A percentile compares a stretch with the other conserved stretches of the same genome.
These are phyloP conservation scores for Caenorhabditis tropicalis DNA, from an alignment of 1,140 invertebrate genomes.

Conservation along the genomic window DNA sequence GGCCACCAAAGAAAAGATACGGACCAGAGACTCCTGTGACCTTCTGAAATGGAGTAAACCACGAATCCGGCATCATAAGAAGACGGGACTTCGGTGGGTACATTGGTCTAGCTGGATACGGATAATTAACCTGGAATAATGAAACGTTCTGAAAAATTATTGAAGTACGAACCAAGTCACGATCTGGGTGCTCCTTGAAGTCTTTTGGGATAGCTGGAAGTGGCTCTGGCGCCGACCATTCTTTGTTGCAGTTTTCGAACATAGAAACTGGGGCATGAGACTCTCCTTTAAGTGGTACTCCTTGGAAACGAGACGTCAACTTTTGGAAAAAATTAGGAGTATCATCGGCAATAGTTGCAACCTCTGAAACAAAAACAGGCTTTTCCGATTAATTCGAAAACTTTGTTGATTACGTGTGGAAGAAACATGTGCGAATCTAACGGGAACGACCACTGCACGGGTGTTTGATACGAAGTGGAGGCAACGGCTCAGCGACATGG, in stretches of 20 bases:
- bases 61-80: constrained; percentile 68
- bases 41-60: constrained; percentile 69
- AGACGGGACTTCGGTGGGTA: constrained; percentile 69
- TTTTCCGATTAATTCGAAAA: too few species aligned
- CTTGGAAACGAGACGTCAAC: too few species aligned
- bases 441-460: neutral
- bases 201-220: constrained; percentile 66
- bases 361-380: too few species aligned
- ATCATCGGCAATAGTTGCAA: too few species aligned
- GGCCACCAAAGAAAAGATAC: constrained; percentile 67
- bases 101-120: constrained; percentile 64
- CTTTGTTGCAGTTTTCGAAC: constrained; percentile 70
- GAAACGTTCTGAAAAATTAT: too few species aligned
- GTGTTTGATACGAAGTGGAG: neutral
- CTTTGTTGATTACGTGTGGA: too few species aligned
- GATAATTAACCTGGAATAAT: too few species aligned
- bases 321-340: too few species aligned
- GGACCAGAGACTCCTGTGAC: constrained; percentile 70
- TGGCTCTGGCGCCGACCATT: constrained; percentile 62
- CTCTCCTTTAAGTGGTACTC: constrained; percentile 66
- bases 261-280: constrained; percentile 62
- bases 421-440: too few species aligned
- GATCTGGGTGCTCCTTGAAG: constrained; percentile 70
- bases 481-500: constrained; percentile 23
- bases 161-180: too few species aligned